phyloP scores from a whole-genome alignment of 2,797 vertebrate species.

The Thunnus albacares region DNA sequence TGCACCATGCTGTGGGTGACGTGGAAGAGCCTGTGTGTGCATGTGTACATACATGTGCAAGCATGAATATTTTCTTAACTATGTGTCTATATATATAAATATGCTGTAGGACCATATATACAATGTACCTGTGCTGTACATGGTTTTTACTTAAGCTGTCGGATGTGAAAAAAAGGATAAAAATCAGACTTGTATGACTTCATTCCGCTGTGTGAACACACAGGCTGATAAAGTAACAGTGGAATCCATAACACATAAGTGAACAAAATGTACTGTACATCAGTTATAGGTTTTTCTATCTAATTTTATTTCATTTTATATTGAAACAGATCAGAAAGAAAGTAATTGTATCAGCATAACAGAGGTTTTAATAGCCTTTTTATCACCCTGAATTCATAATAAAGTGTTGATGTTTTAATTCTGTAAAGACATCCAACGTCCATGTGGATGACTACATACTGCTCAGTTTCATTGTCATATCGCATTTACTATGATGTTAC shows the following conservation, averaged over 20 bases:
- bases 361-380: not conserved
- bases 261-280: not conserved
- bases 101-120: not conserved
- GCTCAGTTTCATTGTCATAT: constrained; percentile 17
- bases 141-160: not conserved
- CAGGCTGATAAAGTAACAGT: constrained; percentile 4
- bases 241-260: not conserved
- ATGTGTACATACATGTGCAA: not conserved
- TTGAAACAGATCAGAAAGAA: not conserved
- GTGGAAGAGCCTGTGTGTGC: constrained; percentile 2
- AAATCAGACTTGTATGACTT: constrained; percentile 19
- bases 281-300: not conserved
- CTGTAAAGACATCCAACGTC: not conserved
- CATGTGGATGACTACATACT: not conserved
- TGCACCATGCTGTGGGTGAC: constrained; percentile 10
- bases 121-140: not conserved
- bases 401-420: too few relatives aligned
- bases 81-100: not conserved
- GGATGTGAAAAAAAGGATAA: not conserved
- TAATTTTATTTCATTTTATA: not conserved
- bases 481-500: not conserved
- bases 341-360: not conserved
- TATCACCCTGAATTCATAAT: too few relatives aligned
- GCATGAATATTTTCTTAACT: not conserved
- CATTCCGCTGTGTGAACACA: constrained; percentile 26